Conservation (phyloP, 2,888 invertebrate genomes). For the Acheta domesticus region DNA sequence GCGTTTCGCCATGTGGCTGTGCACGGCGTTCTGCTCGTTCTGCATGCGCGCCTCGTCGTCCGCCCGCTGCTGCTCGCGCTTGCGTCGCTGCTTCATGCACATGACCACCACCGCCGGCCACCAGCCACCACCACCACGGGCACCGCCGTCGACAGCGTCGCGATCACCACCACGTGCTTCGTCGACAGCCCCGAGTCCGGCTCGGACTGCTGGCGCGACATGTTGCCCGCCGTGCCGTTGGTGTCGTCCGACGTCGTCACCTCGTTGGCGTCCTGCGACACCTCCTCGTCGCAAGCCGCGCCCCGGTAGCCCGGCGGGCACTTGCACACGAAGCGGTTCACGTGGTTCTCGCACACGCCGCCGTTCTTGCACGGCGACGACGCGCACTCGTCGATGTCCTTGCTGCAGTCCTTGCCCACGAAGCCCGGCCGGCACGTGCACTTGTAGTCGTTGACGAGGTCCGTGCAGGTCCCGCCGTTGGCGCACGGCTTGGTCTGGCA, state of each 20-base stretch:
- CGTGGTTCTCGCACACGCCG: constrained; percentile 74
- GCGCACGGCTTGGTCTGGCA: constrained; percentile 88
- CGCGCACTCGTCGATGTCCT: constrained; percentile 78
- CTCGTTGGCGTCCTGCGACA: constrained; percentile 43
- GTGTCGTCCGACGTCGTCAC: constrained; percentile 44
- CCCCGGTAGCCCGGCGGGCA: constrained; percentile 35
- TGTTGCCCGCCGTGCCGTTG: constrained; percentile 42
- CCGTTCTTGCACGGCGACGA: constrained; percentile 81
- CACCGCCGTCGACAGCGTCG: constrained; percentile 77
- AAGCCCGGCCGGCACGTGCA: constrained; percentile 90
- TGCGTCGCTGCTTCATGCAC: constrained; percentile 75
- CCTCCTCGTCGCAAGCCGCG: constrained; percentile 44
- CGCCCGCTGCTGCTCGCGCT: constrained; percentile 72
- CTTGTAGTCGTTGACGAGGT: constrained; percentile 78
- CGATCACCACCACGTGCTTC: constrained; percentile 81
- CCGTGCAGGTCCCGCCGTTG: constrained; percentile 82
- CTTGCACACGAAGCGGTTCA: constrained; percentile 63
- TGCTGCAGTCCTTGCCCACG: constrained; percentile 85
- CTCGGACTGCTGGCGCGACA: constrained; percentile 40
- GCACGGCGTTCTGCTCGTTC: constrained; percentile 85
- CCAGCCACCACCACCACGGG: constrained; percentile 75
- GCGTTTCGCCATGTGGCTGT: constrained; percentile 48
- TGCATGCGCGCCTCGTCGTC: constrained; percentile 87
- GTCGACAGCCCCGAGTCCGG: constrained; percentile 59
- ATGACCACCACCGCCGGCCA: constrained; percentile 73